Conservation (phyloP, 2,113 vertebrate species). For the Myotis lucifugus region DNA sequence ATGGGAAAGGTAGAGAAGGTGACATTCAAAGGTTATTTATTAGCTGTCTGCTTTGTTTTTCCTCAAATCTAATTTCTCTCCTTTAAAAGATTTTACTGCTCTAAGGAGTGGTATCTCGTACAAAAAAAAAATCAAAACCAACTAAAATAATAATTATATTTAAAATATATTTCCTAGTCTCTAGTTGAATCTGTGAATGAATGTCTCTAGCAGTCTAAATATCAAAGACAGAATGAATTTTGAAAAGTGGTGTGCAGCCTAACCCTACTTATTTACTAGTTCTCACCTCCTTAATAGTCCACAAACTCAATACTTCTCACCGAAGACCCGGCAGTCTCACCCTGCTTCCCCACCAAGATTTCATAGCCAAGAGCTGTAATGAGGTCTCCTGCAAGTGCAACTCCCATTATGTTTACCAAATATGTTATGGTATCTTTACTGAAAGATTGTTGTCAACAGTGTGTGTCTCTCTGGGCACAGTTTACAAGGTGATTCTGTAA, state of each 20-base stretch:
- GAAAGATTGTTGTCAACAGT: slow-evolving; percentile 53
- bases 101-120: neutral
- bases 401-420: slow-evolving; percentile 50
- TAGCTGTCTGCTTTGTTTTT: slow-evolving; percentile 10
- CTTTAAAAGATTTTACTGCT: slow-evolving; percentile 25
- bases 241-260: slow-evolving; percentile 67
- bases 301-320: slow-evolving; percentile 70
- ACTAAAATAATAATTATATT: slow-evolving; percentile 12
- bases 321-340: slow-evolving; percentile 74
- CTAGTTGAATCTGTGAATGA: neutral
- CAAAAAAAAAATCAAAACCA: neutral
- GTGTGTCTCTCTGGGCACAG: slow-evolving; percentile 55
- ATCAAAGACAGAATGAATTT: slow-evolving; percentile 42
- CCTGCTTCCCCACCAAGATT: slow-evolving; percentile 63
- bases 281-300: slow-evolving; percentile 79
- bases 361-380: slow-evolving; percentile 75
- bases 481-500: slow-evolving; percentile 55
- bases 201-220: slow-evolving; percentile 14
- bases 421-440: slow-evolving; percentile 52
- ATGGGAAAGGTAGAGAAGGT: neutral
- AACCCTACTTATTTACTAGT: slow-evolving; percentile 67
- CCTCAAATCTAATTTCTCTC: neutral
- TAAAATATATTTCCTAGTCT: neutral
- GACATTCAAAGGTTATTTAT: slow-evolving; percentile 25
- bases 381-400: slow-evolving; percentile 65